phyloP scores from a whole-genome alignment of 2,113 vertebrate species.

The Crotalus tigris region DNA sequence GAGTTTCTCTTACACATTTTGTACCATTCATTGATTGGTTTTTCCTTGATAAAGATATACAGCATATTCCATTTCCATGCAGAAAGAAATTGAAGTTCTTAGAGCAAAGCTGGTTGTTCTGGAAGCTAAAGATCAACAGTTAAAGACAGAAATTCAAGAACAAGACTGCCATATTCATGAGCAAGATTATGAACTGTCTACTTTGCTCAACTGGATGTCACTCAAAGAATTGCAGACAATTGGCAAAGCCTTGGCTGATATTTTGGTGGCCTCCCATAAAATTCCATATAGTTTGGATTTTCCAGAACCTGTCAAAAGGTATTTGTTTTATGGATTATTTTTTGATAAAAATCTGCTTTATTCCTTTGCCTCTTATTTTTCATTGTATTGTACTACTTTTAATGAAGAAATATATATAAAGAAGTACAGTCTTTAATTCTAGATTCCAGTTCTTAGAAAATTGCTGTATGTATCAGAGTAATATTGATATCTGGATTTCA shows the following conservation, averaged over 20 bases:
- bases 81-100: conserved; percentile 82
- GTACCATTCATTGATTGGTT: not conserved
- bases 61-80: conserved; percentile 33
- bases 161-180: conserved; percentile 67
- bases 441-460: not conserved
- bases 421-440: not conserved
- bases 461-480: not conserved
- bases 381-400: not conserved
- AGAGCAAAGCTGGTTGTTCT: conserved; percentile 72
- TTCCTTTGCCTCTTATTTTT: conserved; percentile 19
- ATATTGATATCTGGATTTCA: not conserved
- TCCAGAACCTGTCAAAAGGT: conserved; percentile 77
- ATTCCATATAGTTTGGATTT: conserved; percentile 67
- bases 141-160: conserved; percentile 74
- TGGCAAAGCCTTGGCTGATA: conserved; percentile 73
- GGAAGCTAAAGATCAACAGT: conserved; percentile 69
- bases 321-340: conserved; percentile 13
- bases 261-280: conserved; percentile 68
- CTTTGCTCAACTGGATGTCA: conserved; percentile 66
- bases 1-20: not conserved
- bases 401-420: not conserved
- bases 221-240: conserved; percentile 74
- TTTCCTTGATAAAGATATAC: conserved; percentile 3
- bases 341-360: not conserved
- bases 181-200: conserved; percentile 69